Evolutionary conservation across 2,113 vertebrate genomes (phyloP), one percentile per base, ranked within the genome.

Genomic region (Petroica traversi): DNA sequence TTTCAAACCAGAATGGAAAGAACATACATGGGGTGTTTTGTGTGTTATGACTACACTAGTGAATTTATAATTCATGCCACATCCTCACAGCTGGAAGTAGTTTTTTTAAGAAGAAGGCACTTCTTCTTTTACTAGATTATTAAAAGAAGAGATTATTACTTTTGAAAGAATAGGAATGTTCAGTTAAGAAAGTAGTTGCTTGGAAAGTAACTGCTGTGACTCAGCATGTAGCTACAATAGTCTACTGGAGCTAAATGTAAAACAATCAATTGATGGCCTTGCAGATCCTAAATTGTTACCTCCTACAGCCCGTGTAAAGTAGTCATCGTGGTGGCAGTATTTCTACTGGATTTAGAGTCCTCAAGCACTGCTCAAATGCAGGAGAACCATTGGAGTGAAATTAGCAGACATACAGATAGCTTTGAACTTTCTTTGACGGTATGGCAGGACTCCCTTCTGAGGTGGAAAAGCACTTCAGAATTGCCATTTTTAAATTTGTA

Each of bases 141-240:
- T 75, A 5, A 63, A 38, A 89, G 80, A 63, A 61, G 69, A 29
- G 29, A 75, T 73, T 36, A 62, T 54, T 48, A 33, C 68, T 97
- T 97, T 95, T 79, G 73, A 95, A 94, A 95, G 89, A 92, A 49
- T 5, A 41, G 54, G 24, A 91, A 49, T 34, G 26, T 93, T 96
- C 63, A 72, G 48, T 93, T 96, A 89, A 54, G 38, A 34, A 85
- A 90, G 66, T 54, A 38, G 66, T 97, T 49, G 45, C 71, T 95
- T 86, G 64, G 80, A 96, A 91, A 93, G 92, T 72, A 78, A 81
- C 78, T 95, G 75, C 80, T 69, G 43, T 88, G 75, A 83, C 95
- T 95, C 91, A 61, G 92, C 49, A 45, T 33, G 69, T 38, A 78
- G 74, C 83, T 94, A 31, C 17, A 38, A 59, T 69, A 93, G 76